Evolutionary conservation across 2,113 vertebrate species (phyloP), one percentile per base, ranked within the genome.

Genomic region (Silurus glanis): DNA sequence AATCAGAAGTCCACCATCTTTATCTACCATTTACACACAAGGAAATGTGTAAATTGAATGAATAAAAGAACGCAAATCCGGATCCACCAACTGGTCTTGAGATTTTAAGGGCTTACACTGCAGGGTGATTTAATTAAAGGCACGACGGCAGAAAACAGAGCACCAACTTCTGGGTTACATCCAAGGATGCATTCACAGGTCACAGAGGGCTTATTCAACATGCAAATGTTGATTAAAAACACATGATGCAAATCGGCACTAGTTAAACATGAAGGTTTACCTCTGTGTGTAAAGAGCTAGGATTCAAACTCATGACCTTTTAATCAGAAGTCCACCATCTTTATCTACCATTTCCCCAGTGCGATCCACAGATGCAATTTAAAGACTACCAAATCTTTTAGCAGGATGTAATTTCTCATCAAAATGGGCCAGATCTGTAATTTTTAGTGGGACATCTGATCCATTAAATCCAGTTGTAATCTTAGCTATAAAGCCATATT

Each of bases 121-220:
- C 58, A n/a, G 25, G 51, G 49, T 76, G 71, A 83, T 87, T 87
- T 83, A 83, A 78, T 76, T 86, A 82, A 82, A 37, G 37, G 55
- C 64, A 9, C 37, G 69, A 61, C 59, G 72, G 53, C 23, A 80
- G 67, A 87, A 81, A 87, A 66, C 59, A 0, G 25, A 58, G 61
- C 49, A 76, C 19, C 51, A 16, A 81, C 47, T 62, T n/a, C 45
- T 76, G 59, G 80, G 56, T 74, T 75, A n/a, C 21, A n/a, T 87
- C 80, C 80, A 83, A 62, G 9, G 19, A 53, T 59, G 51, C 28
- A 66, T 76, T 76, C 80, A 25, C 5, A 14, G 45, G 45, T 83
- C 85, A 80, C 66, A 53, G 80, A 58, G 37, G 80, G 80, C 21
- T 83, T 37, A 56, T 75, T 49, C 80, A 55, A 55, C 49, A 64